These are phyloP conservation scores for Dysmachus trigonus DNA, from an alignment of 2,888 invertebrate species.

Conservation along the genomic window DNA sequence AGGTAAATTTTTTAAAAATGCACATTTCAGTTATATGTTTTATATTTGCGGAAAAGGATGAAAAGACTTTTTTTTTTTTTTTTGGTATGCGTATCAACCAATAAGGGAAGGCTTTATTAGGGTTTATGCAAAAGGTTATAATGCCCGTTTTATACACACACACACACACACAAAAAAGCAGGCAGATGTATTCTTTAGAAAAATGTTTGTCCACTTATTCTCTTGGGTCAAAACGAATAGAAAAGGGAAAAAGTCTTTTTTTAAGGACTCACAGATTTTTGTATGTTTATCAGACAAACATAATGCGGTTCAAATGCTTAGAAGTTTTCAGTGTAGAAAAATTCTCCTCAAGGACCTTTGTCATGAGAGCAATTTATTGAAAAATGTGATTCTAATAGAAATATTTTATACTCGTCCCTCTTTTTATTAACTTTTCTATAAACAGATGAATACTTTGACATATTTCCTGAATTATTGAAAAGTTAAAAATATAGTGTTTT, in stretches of 20 bases:
- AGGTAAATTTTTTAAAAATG: slow-evolving; percentile 44
- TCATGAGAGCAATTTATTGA: not conserved
- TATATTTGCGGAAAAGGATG: not conserved
- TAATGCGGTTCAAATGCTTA: not conserved
- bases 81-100: not conserved
- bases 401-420: not conserved
- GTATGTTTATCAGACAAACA: not conserved
- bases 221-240: not conserved
- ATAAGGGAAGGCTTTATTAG: not conserved
- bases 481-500: not conserved
- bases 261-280: not conserved
- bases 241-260: not conserved
- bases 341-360: not conserved
- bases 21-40: not conserved
- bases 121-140: not conserved
- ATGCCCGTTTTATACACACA: not conserved
- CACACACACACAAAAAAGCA: too few species aligned
- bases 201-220: not conserved
- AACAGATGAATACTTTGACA: not conserved
- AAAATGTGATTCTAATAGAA: not conserved
- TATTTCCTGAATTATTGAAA: not conserved
- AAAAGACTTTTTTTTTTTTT: not conserved
- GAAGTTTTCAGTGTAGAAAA: not conserved
- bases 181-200: not conserved
- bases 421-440: not conserved